These are phyloP conservation scores for Agonopterix heracliana DNA, from an alignment of 2,888 invertebrate genomes.

Conservation along the genomic window DNA sequence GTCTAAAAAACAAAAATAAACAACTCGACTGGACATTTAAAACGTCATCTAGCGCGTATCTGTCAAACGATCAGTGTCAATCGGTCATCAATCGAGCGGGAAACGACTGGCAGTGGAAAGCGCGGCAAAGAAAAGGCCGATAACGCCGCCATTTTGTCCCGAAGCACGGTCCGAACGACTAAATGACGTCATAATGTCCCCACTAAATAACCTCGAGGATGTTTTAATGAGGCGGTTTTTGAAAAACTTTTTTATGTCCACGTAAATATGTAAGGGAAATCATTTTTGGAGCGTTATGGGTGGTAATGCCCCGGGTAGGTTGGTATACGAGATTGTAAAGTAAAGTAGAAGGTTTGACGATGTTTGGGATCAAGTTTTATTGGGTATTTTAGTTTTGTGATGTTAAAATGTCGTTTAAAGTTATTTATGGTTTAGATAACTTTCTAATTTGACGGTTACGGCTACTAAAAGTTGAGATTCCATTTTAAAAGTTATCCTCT, in stretches of 20 bases:
- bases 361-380: too few species aligned
- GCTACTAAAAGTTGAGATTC: too few species aligned
- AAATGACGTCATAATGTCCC: slow-evolving; percentile 13
- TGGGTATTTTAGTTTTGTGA: too few species aligned
- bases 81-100: not conserved
- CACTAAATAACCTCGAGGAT: slow-evolving; percentile 10
- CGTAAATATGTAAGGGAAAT: not conserved
- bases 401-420: too few species aligned
- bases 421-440: too few species aligned
- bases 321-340: not conserved
- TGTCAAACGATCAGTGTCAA: slow-evolving; percentile 1
- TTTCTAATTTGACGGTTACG: too few species aligned
- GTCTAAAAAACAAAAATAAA: not conserved
- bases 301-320: not conserved
- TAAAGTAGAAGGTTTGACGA: too few species aligned
- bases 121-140: slow-evolving; percentile 4
- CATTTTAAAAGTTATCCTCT: too few species aligned
- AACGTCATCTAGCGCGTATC: slow-evolving; percentile 5
- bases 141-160: slow-evolving; percentile 7
- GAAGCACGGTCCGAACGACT: not conserved
- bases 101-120: slow-evolving; percentile 1
- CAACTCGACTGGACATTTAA: not conserved
- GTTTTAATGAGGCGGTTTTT: slow-evolving; percentile 9
- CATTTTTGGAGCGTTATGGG: not conserved
- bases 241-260: slow-evolving; percentile 10